Evolutionary conservation across 2,888 invertebrate genomes (phyloP).

Genomic region (Cerastis rubricosa): DNA sequence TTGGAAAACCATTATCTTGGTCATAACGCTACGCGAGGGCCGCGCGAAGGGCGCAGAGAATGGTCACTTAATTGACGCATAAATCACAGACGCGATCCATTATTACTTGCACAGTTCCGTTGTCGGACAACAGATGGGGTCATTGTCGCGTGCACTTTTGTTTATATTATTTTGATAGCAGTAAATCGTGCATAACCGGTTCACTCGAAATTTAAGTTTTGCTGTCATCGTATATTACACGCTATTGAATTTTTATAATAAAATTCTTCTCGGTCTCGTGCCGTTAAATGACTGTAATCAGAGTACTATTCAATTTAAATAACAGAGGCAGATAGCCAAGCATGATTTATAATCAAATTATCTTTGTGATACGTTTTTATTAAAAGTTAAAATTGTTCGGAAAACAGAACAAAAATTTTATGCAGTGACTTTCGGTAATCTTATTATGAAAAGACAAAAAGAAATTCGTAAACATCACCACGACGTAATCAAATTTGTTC

Average conservation of each 20-base stretch:
- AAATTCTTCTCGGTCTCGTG: slow-evolving; percentile 77
- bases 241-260: slow-evolving; percentile 75
- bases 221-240: slow-evolving; percentile 77
- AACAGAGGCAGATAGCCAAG: slow-evolving; percentile 26
- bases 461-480: slow-evolving; percentile 22
- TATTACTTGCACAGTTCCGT: slow-evolving; percentile 74
- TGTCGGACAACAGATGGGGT: slow-evolving; percentile 83
- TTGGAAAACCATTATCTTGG: slow-evolving; percentile 81
- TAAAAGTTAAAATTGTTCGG: background rate
- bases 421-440: slow-evolving; percentile 15
- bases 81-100: slow-evolving; percentile 83
- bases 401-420: slow-evolving; percentile 9
- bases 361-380: background rate
- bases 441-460: slow-evolving; percentile 10
- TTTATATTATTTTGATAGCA: slow-evolving; percentile 72
- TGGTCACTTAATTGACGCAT: slow-evolving; percentile 89
- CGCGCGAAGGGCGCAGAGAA: slow-evolving; percentile 75
- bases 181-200: slow-evolving; percentile 79
- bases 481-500: slow-evolving; percentile 54
- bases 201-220: slow-evolving; percentile 68
- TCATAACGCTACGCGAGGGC: slow-evolving; percentile 62
- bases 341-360: slow-evolving; percentile 41
- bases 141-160: slow-evolving; percentile 76
- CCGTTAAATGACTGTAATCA: slow-evolving; percentile 64
- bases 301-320: slow-evolving; percentile 58